Percentiles rank a stretch among this genome's conserved stretches.
Evolutionary conservation across 1,140 invertebrate species (phyloP).

Genomic region (Pygmarrhopalites habei): DNA sequence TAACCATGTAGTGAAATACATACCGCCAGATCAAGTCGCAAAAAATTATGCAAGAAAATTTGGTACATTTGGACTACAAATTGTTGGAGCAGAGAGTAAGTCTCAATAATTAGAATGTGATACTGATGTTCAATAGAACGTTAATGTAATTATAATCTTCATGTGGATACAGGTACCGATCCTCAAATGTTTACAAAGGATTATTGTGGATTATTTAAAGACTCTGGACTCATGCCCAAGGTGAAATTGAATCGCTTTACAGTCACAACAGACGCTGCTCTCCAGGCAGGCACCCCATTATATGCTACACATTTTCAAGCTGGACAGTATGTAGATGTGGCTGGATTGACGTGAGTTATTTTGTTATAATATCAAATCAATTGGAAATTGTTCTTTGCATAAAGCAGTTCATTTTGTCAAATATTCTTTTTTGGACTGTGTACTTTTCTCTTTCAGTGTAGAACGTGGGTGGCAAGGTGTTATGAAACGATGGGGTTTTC

Average conservation of each 20-base stretch:
- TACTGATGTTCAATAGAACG: too few relatives aligned
- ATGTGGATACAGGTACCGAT: too few relatives aligned
- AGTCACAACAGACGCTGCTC: constrained; percentile 74
- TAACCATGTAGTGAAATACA: constrained; percentile 92
- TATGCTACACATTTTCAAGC: constrained; percentile 80
- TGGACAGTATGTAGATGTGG: constrained; percentile 83
- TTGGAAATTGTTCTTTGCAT: too few relatives aligned
- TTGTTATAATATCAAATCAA: not conserved
- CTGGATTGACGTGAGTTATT: constrained; percentile 77
- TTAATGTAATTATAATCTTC: too few relatives aligned
- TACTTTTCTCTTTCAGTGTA: constrained; percentile 62
- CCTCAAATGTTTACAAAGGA: constrained; percentile 78
- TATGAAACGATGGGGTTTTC: constrained; percentile 91
- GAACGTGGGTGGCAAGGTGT: constrained; percentile 98
- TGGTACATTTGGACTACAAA: constrained; percentile 57
- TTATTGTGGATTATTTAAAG: constrained; percentile 79
- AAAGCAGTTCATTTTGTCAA: too few relatives aligned
- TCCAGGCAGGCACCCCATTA: constrained; percentile 84
- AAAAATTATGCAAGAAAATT: constrained; percentile 45
- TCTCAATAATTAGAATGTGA: too few relatives aligned
- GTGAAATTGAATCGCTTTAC: constrained; percentile 72
- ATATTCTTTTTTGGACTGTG: too few relatives aligned
- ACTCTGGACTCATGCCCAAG: constrained; percentile 84
- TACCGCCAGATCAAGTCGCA: constrained; percentile 65
- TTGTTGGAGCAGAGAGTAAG: constrained; percentile 89